Percentiles rank a stretch among this genome's conserved stretches.
These are phyloP conservation scores for Synanthedon myopaeformis DNA, from an alignment of 2,888 invertebrate genomes.

Conservation along the genomic window DNA sequence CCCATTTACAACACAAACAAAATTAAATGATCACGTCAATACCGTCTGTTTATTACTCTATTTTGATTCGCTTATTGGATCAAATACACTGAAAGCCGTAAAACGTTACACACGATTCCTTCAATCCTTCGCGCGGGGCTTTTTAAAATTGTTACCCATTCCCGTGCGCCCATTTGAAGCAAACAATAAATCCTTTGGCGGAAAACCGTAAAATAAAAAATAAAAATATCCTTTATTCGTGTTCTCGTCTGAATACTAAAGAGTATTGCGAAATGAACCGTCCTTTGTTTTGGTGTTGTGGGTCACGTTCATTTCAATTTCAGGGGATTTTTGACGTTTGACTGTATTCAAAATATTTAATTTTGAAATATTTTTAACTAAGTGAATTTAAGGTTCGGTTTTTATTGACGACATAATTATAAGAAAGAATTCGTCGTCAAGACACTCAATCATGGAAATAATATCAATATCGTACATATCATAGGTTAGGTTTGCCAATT, in stretches of 20 bases:
- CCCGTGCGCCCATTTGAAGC: conserved; percentile 6
- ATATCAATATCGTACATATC: no score
- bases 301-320: background rate
- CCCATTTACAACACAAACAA: no score
- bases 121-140: background rate
- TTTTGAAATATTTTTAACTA: no score
- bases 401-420: no score
- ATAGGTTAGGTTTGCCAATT: no score
- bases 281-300: background rate
- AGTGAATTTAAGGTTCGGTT: no score
- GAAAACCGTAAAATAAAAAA: background rate
- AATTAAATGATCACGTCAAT: no score
- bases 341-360: no score
- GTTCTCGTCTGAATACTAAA: background rate
- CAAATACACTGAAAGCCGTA: background rate
- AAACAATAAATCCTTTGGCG: conserved; percentile 8
- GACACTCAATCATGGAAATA: no score
- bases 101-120: background rate
- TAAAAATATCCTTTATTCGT: background rate
- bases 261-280: background rate
- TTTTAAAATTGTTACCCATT: conserved; percentile 7
- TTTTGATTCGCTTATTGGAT: background rate
- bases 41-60: background rate
- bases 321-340: no score
- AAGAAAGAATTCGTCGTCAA: no score